Conservation (phyloP, 2,797 vertebrate species). For the Sebastes cheni region DNA sequence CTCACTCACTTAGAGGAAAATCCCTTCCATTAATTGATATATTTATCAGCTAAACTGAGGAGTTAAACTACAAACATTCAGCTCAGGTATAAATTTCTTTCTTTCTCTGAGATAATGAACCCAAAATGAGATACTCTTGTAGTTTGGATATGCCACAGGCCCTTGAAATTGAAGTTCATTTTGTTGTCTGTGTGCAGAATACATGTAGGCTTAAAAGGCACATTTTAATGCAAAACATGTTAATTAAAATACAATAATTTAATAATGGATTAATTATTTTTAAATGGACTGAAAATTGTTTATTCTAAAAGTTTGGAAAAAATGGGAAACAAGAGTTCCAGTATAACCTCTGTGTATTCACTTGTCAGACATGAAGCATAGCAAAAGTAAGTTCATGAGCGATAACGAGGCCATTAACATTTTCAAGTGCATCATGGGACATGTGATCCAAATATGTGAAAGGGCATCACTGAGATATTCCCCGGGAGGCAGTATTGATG, state of each 20-base stretch:
- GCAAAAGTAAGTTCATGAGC: neutral
- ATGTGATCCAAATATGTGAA: slow-evolving; percentile 13
- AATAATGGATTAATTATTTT: neutral
- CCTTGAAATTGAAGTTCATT: neutral
- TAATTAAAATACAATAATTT: neutral
- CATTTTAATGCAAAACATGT: neutral
- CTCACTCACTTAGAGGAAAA: neutral
- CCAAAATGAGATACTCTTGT: neutral
- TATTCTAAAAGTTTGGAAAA: neutral
- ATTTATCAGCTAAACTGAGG: neutral
- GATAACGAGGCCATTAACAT: neutral
- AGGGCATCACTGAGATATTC: neutral
- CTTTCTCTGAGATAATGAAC: neutral
- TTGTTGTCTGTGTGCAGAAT: neutral
- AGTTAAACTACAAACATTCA: neutral
- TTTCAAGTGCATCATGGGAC: slow-evolving; percentile 1
- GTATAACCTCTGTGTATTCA: neutral
- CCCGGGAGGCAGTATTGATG: neutral
- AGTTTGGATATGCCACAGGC: neutral
- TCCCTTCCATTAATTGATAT: neutral
- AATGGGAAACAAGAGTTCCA: neutral
- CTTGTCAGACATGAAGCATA: neutral
- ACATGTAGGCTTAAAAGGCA: neutral
- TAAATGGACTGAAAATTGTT: neutral
- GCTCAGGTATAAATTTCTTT: neutral